phyloP scores from a whole-genome alignment of 2,888 invertebrate species.

The Eilema caniola region DNA sequence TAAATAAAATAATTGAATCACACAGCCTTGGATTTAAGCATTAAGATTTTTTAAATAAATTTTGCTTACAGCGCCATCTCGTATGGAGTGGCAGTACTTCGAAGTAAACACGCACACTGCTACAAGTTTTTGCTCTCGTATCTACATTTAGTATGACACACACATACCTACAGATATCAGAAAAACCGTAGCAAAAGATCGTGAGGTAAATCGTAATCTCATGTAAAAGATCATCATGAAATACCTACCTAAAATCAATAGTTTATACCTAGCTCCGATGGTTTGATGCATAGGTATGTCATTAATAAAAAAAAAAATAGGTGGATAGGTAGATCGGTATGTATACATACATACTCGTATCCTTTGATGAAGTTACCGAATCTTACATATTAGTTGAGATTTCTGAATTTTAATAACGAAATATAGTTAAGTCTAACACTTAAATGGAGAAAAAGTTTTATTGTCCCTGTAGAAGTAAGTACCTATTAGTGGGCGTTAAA shows the following conservation, averaged over 20 bases:
- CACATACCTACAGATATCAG: conserved; percentile 45
- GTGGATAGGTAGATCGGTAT: too few relatives aligned
- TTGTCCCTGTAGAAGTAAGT: too few relatives aligned
- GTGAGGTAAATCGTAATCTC: conserved; percentile 49
- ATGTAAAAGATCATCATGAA: conserved; percentile 44
- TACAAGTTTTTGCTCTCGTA: conserved; percentile 38
- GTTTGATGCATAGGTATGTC: too few relatives aligned
- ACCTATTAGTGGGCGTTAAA: too few relatives aligned
- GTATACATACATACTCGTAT: too few relatives aligned
- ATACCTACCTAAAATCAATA: conserved; percentile 30
- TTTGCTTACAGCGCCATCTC: conserved; percentile 72
- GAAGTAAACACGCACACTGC: conserved; percentile 44
- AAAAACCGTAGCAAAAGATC: conserved; percentile 45
- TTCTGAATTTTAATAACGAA: too few relatives aligned
- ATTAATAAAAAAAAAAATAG: too few relatives aligned
- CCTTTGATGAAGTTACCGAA: too few relatives aligned
- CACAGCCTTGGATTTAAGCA: neutral
- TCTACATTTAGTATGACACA: conserved; percentile 51
- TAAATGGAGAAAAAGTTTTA: too few relatives aligned
- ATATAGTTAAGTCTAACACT: too few relatives aligned
- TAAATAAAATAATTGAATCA: neutral
- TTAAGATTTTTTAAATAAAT: neutral
- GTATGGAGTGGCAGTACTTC: conserved; percentile 75
- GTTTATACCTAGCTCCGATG: too few relatives aligned
- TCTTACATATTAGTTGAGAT: too few relatives aligned